Conservation (phyloP, 2,888 invertebrate genomes). For the Tetragonisca angustula region DNA sequence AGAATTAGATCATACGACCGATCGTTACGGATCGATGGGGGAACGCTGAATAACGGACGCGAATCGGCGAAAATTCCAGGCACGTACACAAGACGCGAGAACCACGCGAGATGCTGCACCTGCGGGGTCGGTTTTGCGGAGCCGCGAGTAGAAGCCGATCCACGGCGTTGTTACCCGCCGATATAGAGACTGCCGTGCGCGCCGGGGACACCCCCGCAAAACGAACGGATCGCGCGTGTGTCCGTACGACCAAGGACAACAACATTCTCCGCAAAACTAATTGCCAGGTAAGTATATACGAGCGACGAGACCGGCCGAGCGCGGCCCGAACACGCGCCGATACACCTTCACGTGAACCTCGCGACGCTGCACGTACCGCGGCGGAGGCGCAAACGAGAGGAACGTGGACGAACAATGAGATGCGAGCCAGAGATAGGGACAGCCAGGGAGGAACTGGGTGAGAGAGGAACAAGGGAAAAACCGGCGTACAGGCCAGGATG, state of each 20-base stretch:
- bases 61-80: conserved; percentile 24
- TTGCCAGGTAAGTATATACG: conserved; percentile 82
- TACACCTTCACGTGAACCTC: conserved; percentile 53
- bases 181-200: conserved; percentile 51
- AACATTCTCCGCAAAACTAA: conserved; percentile 83
- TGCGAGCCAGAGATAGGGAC: conserved; percentile 37
- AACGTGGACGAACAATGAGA: conserved; percentile 50
- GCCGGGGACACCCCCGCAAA: conserved; percentile 75
- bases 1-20: neutral
- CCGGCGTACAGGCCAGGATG: neutral
- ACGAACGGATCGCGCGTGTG: conserved; percentile 75
- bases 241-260: conserved; percentile 80
- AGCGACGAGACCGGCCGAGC: conserved; percentile 67
- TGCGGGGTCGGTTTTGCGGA: conserved; percentile 34
- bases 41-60: conserved; percentile 1
- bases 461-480: conserved; percentile 37
- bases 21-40: neutral
- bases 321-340: conserved; percentile 68
- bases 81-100: conserved; percentile 25
- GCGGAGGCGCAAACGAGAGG: conserved; percentile 18
- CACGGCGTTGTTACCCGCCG: conserved; percentile 46
- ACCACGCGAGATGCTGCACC: conserved; percentile 30
- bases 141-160: conserved; percentile 37
- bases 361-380: conserved; percentile 10
- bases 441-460: neutral